A percentile compares a stretch with the other conserved stretches of the same genome.
Conservation (phyloP, 92 coral and sea anemone species). For the Nematostella vectensis region DNA sequence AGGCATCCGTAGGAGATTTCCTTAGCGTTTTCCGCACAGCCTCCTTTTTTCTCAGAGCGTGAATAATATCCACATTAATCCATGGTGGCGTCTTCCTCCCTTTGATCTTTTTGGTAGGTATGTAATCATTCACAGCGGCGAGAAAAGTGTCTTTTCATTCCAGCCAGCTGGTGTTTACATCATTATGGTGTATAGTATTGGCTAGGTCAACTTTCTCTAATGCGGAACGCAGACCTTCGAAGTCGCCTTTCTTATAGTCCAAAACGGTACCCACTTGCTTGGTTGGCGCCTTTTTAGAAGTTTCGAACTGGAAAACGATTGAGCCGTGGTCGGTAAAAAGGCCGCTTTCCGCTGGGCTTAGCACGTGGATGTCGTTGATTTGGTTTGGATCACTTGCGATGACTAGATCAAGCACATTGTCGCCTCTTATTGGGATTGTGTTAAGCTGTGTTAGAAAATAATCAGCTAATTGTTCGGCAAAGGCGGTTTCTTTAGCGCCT, state of each 20-base stretch:
- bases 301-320: conserved; percentile 32
- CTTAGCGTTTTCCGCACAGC: background rate
- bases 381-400: conserved; percentile 42
- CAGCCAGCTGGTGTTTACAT: too few species aligned
- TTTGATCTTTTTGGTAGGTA: conserved; percentile 14
- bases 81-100: background rate
- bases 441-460: background rate
- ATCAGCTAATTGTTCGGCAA: too few species aligned
- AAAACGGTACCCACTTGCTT: conserved; percentile 30
- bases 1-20: background rate
- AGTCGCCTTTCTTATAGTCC: conserved; percentile 37
- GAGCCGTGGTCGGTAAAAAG: conserved; percentile 43
- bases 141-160: conserved; percentile 45
- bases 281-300: conserved; percentile 21
- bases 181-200: too few species aligned
- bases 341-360: conserved; percentile 24
- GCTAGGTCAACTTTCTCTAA: conserved; percentile 8
- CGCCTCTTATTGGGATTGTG: conserved; percentile 18
- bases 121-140: conserved; percentile 38
- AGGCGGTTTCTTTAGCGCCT: too few species aligned
- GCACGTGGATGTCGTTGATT: conserved; percentile 14
- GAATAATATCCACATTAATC: background rate
- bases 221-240: conserved; percentile 31
- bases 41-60: conserved; percentile 6
- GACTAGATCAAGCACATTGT: conserved; percentile 37